Evolutionary conservation across 1,140 invertebrate species (phyloP).

Genomic region (Zaprionus lachaisei): DNA sequence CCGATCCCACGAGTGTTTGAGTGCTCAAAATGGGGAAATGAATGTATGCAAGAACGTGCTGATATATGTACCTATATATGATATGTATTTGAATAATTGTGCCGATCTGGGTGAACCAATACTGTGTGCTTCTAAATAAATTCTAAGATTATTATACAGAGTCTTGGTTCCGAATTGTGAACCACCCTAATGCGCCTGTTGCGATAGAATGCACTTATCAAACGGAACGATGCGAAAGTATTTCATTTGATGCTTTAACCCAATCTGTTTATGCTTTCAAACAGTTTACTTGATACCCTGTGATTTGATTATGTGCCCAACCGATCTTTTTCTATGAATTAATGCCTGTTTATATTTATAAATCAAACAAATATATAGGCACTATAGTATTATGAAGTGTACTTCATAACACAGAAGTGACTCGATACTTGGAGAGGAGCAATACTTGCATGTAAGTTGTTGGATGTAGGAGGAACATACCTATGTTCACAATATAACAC

Average conservation of each 20-base stretch:
- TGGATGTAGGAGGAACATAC: too few species aligned
- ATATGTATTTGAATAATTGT: neutral
- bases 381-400: too few species aligned
- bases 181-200: neutral
- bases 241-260: neutral
- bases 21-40: constrained; percentile 1
- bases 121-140: neutral
- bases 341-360: neutral
- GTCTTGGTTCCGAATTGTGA: neutral
- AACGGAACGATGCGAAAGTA: constrained; percentile 1
- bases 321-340: neutral
- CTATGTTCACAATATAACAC: neutral
- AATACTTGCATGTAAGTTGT: too few species aligned
- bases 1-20: neutral
- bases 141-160: neutral
- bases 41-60: neutral
- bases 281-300: neutral
- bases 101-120: neutral
- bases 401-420: too few species aligned
- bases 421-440: too few species aligned
- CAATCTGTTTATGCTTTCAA: neutral
- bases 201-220: constrained; percentile 7
- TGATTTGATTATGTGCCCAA: neutral
- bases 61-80: neutral
- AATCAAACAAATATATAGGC: neutral